phyloP scores from a whole-genome alignment of 2,888 invertebrate genomes.

The Selenia dentaria region DNA sequence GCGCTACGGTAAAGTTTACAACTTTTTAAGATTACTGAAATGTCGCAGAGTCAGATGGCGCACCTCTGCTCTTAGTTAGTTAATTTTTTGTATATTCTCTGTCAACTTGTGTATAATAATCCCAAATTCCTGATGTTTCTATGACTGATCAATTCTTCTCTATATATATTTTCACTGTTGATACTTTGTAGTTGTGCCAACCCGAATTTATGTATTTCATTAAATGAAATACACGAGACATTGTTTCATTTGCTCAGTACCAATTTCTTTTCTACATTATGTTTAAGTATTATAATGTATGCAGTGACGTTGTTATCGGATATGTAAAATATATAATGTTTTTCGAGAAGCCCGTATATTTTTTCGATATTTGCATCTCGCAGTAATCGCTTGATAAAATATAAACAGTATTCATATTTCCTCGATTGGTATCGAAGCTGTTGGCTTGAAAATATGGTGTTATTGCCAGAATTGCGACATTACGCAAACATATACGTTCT shows the following conservation, averaged over 20 bases:
- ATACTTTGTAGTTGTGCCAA: slow-evolving; percentile 80
- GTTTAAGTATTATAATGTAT: background rate
- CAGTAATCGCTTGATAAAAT: slow-evolving; percentile 8
- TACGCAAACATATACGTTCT: slow-evolving; percentile 24
- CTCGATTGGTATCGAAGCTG: slow-evolving; percentile 10
- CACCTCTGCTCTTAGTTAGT: slow-evolving; percentile 37
- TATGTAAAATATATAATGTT: slow-evolving; percentile 13
- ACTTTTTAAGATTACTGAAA: too few relatives aligned
- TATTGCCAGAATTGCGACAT: slow-evolving; percentile 25
- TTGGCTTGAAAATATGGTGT: slow-evolving; percentile 15
- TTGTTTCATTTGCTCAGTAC: slow-evolving; percentile 23
- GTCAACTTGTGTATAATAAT: slow-evolving; percentile 27
- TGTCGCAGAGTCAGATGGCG: too few relatives aligned
- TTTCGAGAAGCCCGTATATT: slow-evolving; percentile 2
- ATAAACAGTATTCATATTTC: slow-evolving; percentile 21
- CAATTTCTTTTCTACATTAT: slow-evolving; percentile 5
- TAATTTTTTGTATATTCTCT: slow-evolving; percentile 29
- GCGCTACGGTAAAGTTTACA: too few relatives aligned
- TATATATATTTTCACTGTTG: slow-evolving; percentile 69
- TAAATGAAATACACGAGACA: slow-evolving; percentile 64
- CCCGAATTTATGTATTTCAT: slow-evolving; percentile 83
- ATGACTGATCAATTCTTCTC: slow-evolving; percentile 64
- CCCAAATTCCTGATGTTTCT: slow-evolving; percentile 38
- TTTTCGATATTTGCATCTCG: slow-evolving; percentile 12
- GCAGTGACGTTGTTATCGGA: background rate